Base-by-base conservation (phyloP, 2,797 vertebrate species). In the Pachyuromys duprasi region DNA sequence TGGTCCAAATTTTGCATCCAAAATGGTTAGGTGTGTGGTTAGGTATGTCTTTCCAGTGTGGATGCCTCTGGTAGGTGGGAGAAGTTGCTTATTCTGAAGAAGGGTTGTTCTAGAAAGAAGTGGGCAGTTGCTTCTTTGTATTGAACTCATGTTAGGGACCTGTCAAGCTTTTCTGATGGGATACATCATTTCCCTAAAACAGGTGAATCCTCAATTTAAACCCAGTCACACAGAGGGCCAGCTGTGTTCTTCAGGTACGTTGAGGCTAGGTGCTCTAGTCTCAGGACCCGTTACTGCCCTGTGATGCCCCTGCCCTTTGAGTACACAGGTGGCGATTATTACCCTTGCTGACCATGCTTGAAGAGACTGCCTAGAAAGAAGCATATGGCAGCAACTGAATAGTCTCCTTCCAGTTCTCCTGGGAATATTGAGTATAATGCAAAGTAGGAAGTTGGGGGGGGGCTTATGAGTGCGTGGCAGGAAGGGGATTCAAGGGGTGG, bases 1-100 rank as follows among this genome's bases (percentile, higher is more conserved):
- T 93, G 67, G 97, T 83, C 90, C 60, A 97, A 94, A 92, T 94
- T 96, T 90, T 91, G 93, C 96, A 97, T 91, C 96, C 95, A 86
- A 95, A 69, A 97, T 94, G 81, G 39, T 95, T 92, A n/a, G n/a
- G 78, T 82, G 78, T 94, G 96, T 96, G 96, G 87, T 55, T 13
- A 18, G 2, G 12, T 39, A 18, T 72, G 76, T 72, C 33, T 89
- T 90, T n/a, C 90, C 89, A 76, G 53, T 42, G 49, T 5, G 14
- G 86, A 81, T 65, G 13, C 49, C 96, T 95, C 53, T n/a, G 96
- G 93, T 95, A 97, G 98, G 96, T 72, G 95, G n/a, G 87, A 93
- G 87, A 42, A 28, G 49, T 80, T 95, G 17, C 86, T 15, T 95
- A 15, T 79, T 39, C 79, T 65, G 12, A 76, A 26, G 94, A 63